Evolutionary conservation across 2,888 invertebrate genomes (phyloP), one percentile per base, ranked within the genome.

Genomic region (Cotesia congregata): DNA sequence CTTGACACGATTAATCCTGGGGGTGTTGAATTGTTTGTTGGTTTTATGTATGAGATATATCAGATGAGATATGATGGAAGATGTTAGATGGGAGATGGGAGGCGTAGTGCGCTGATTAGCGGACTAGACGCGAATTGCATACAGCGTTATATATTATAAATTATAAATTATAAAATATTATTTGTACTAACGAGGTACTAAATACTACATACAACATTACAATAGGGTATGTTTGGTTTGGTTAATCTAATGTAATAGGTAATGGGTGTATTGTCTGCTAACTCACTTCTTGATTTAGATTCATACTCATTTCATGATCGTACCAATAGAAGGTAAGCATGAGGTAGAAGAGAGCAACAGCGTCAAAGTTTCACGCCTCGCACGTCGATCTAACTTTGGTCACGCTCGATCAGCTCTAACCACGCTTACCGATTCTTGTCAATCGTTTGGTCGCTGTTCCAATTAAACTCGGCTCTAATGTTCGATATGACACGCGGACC

Each of bases 181-280:
- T 30, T 30, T 30, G 30, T 30, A 30, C 75, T 79, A 80, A 80
- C 80, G 79, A 80, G 79, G 72, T 79, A 80, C 79, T 80, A 77
- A 80, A 80, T 80, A 30, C 30, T 30, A 30, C 30, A 3, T 30
- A 30, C 30, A 30, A 4, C 4, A 30, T 30, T 30, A 30, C 30
- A 30, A 30, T 30, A 3, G 30, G 30, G 73, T 72, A 41, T 60
- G 15, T 40, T 30, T 77, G 76, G 77, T 78, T 67, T 60, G 70
- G 67, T 67, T 50, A 50, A 38, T 20, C 67, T 71, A 50, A 67
- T 62, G 59, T 59, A 71, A 67, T 76, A 30, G 30, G 69, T 50
- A 75, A 39, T 64, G 20, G 71, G 50, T 59, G 38, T 38, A 67
- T 62, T 59, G 50, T 39, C 41, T 61, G 40, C 60, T 15, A 61